A percentile compares a stretch with the other conserved stretches of the same genome.
These are phyloP conservation scores for Emesis russula DNA, from an alignment of 2,888 invertebrate genomes.

Conservation along the genomic window DNA sequence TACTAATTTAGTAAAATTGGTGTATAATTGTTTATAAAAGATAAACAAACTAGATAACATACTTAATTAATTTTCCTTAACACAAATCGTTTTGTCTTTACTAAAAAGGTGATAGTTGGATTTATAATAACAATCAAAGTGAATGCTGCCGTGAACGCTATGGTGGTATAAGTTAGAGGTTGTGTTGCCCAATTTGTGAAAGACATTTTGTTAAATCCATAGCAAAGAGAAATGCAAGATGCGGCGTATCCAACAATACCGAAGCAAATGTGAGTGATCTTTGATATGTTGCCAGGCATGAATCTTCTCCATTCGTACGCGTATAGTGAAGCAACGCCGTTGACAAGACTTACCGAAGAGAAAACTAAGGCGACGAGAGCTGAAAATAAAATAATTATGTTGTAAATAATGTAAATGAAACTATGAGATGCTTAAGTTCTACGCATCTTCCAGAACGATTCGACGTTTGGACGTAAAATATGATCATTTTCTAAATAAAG, in stretches of 20 bases:
- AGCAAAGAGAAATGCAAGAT: slow-evolving; percentile 90
- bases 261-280: slow-evolving; percentile 91
- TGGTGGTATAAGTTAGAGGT: slow-evolving; percentile 87
- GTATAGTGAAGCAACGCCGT: slow-evolving; percentile 91
- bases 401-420: neutral
- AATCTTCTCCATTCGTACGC: slow-evolving; percentile 90
- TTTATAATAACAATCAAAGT: slow-evolving; percentile 91
- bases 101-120: slow-evolving; percentile 90
- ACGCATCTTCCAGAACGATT: too few species aligned
- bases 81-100: slow-evolving; percentile 85
- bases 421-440: neutral
- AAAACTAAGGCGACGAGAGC: slow-evolving; percentile 92
- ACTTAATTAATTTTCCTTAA: slow-evolving; percentile 70
- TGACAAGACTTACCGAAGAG: slow-evolving; percentile 91
- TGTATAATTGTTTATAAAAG: too few species aligned
- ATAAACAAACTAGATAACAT: too few species aligned
- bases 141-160: slow-evolving; percentile 89
- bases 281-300: slow-evolving; percentile 90
- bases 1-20: too few species aligned
- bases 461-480: too few species aligned
- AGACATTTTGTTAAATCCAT: slow-evolving; percentile 90
- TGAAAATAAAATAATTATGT: slow-evolving; percentile 81
- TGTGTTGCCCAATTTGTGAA: slow-evolving; percentile 90
- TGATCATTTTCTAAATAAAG: too few species aligned
- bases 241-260: slow-evolving; percentile 91